phyloP scores from a whole-genome alignment of 92 coral and sea anemone genomes.

The Phenganax subtilis region DNA sequence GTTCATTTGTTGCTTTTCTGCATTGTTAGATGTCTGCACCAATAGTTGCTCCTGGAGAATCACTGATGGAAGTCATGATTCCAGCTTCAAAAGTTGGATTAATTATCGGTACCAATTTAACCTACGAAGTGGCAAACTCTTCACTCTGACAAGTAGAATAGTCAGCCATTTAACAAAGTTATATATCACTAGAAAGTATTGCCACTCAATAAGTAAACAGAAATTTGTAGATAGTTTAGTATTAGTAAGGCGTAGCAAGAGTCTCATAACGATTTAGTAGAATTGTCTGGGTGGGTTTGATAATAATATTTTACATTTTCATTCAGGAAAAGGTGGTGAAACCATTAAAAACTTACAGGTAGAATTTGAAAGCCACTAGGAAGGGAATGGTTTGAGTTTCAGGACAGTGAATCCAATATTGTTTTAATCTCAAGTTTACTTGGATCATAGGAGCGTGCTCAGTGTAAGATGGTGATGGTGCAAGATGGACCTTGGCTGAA shows the following conservation, averaged over 20 bases:
- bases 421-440: no score
- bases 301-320: not conserved
- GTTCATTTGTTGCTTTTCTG: not conserved
- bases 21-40: constrained; percentile 86
- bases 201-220: no score
- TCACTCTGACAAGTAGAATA: not conserved
- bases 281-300: no score
- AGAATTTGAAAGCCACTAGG: constrained; percentile 1
- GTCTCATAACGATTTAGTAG: no score
- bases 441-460: constrained; percentile 78
- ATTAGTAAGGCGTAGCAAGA: not conserved
- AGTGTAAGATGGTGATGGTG: constrained; percentile 96
- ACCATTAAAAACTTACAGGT: constrained; percentile 95
- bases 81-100: constrained; percentile 99
- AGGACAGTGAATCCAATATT: not conserved
- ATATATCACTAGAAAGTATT: no score
- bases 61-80: constrained; percentile 84
- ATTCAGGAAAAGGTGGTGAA: constrained; percentile 95
- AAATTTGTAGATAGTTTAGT: not conserved
- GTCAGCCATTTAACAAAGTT: no score
- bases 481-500: constrained; percentile 89
- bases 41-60: constrained; percentile 95
- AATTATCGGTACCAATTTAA: constrained; percentile 64
- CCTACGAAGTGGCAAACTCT: not conserved
- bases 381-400: not conserved